Evolutionary conservation across 2,888 invertebrate species (phyloP), one percentile per base, ranked within the genome.

Genomic region (Lucinisca nassula): DNA sequence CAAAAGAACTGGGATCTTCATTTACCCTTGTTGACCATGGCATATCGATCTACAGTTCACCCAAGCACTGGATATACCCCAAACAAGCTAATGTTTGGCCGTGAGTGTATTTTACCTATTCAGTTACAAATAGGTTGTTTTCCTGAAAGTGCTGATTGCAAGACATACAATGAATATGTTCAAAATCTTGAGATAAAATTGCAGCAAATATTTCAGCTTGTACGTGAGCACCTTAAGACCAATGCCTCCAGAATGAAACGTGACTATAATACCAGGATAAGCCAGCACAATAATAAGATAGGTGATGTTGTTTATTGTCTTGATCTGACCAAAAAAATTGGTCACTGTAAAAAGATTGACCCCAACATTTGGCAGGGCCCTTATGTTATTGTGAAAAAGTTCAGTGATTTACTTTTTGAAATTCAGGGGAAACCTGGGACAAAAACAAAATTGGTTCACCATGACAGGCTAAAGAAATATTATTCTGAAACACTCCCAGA

Each of bases 341-440:
- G 83, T 51, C 40, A 72, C 12, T 78, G 83, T 32, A 40, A 51
- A 27, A 83, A 83, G 32, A 67, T 83, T 17, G 51, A 73, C 8
- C 72, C 83, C n/a, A 17, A 27, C 10, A 77, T 55, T 35, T 83
- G 83, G 83, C 77, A 78, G 58, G 83, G 83, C 24, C 83, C 78
- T 12, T 67, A 58, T 24, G 21, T 83, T 17, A 49, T 79, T 12
- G 24, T n/a, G 27, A 67, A 49, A 30, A 83, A 83, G 38, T 70
- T 83, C 14, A 73, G 51, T 55, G 83, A 83, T 45, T 27, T 83
- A 37, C 35, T 83, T 77, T 83, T 76, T 21, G 24, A 49, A 24
- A 58, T 79, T 10, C 27, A 35, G 45, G 30, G 45, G 24, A 27
- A 45, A 24, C 49, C 79, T 14, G 40, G 40, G 32, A 51, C 51